Evolutionary conservation across 2,888 invertebrate species (phyloP).

Genomic region (Megalurothrips usitatus): DNA sequence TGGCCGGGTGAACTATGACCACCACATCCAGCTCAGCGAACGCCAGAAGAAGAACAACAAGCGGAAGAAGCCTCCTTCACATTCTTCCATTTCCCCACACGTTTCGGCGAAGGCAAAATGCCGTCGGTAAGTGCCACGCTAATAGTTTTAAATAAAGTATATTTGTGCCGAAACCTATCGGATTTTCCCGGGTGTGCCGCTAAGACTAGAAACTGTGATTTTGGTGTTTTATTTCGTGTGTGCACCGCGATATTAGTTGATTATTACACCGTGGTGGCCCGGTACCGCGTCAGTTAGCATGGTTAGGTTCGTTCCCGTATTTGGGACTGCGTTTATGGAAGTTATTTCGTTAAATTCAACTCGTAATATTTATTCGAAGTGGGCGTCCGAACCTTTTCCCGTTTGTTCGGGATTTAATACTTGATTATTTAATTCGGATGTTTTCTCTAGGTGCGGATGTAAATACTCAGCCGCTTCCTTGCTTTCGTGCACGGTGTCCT

Average conservation of each 20-base stretch:
- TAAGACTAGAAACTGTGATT: neutral
- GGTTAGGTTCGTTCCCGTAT: neutral
- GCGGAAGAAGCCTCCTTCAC: neutral
- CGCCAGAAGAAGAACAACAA: neutral
- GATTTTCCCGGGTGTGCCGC: no score
- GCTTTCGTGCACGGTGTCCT: no score
- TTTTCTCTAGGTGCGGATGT: neutral
- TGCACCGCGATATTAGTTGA: neutral
- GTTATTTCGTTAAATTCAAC: no score
- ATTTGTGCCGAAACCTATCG: neutral
- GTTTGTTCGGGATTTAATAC: no score
- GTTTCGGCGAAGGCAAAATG: neutral
- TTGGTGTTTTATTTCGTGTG: neutral
- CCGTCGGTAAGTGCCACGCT: conserved; percentile 18
- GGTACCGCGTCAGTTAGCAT: neutral
- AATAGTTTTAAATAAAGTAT: neutral
- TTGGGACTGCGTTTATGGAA: no score
- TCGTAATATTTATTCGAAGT: no score
- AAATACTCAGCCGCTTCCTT: neutral
- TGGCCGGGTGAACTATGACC: no score
- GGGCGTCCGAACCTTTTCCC: no score
- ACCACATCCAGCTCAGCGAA: neutral
- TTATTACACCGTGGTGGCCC: neutral
- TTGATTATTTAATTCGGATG: neutral
- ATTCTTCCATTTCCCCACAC: conserved; percentile 13